phyloP scores from a whole-genome alignment of 2,113 vertebrate species.

The Melospiza georgiana region DNA sequence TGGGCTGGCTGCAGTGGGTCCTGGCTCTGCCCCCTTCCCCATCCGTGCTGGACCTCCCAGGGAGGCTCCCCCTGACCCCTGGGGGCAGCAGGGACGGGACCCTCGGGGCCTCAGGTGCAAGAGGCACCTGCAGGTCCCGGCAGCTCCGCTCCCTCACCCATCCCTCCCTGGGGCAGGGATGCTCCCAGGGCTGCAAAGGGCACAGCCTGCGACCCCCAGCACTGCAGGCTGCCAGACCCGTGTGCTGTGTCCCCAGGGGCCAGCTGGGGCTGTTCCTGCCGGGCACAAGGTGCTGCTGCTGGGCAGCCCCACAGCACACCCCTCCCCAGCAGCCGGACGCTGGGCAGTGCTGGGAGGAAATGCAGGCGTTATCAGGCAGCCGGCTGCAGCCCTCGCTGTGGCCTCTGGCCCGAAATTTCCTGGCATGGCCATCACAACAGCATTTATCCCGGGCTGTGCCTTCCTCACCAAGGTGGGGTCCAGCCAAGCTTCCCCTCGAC shows the following conservation, averaged over 20 bases:
- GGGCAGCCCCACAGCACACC: not conserved
- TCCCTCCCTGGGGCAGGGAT: not conserved
- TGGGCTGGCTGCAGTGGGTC: fast-evolving
- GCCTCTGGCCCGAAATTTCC: constrained; percentile 38
- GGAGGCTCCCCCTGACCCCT: not conserved
- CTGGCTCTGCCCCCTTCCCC: not conserved
- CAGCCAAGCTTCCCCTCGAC: not conserved
- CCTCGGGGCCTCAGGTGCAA: constrained; percentile 25
- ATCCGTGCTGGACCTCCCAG: not conserved
- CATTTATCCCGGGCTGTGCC: not conserved
- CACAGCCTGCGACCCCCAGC: fast-evolving
- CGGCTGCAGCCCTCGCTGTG: not conserved
- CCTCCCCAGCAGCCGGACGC: not conserved
- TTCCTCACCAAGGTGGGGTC: not conserved
- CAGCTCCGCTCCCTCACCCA: not conserved
- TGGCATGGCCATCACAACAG: not conserved
- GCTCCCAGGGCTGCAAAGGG: not conserved
- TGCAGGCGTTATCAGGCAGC: not conserved
- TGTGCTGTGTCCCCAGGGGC: not conserved
- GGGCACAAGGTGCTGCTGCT: not conserved
- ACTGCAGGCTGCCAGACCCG: not conserved
- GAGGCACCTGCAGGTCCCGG: not conserved
- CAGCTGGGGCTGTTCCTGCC: not conserved
- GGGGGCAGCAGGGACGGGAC: not conserved
- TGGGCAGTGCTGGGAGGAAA: not conserved